These are phyloP conservation scores for Gymnogyps californianus DNA, from an alignment of 2,113 vertebrate species.

Conservation along the genomic window DNA sequence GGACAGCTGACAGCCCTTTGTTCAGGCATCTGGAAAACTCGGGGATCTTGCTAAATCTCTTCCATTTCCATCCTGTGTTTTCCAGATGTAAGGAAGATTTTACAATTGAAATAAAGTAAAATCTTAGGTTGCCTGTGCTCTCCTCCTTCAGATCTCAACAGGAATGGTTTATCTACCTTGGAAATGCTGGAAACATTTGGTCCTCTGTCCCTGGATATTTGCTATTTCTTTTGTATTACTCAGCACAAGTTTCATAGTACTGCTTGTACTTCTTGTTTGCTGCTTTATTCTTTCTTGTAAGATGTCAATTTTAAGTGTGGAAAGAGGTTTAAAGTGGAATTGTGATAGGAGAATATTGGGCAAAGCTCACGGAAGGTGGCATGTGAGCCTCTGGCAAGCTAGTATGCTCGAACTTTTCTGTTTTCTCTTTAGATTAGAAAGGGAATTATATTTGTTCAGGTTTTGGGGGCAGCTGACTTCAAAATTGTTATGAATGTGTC, in stretches of 20 bases:
- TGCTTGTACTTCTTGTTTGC: not conserved
- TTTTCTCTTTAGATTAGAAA: not conserved
- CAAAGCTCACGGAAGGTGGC: not conserved
- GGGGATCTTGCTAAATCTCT: not conserved
- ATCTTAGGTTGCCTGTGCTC: not conserved
- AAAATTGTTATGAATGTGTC: not conserved
- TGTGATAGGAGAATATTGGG: not conserved
- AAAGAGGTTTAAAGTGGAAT: not conserved
- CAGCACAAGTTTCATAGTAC: not conserved
- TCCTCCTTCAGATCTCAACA: not conserved
- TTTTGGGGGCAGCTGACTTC: not conserved
- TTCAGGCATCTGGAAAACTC: not conserved
- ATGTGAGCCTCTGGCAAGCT: not conserved
- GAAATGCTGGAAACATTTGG: not conserved
- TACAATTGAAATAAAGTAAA: not conserved
- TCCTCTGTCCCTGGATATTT: not conserved
- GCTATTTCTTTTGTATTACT: not conserved
- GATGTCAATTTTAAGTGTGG: not conserved
- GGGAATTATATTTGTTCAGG: not conserved
- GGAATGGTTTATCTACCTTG: not conserved
- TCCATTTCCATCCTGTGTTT: not conserved
- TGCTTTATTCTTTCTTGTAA: not conserved
- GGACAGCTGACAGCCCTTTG: not conserved
- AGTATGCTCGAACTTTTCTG: fast-evolving
- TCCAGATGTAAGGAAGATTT: not conserved